A percentile compares a stretch with the other conserved stretches of the same genome.
Conservation (phyloP, 2,888 invertebrate genomes). For the Epistrophe eligans region DNA sequence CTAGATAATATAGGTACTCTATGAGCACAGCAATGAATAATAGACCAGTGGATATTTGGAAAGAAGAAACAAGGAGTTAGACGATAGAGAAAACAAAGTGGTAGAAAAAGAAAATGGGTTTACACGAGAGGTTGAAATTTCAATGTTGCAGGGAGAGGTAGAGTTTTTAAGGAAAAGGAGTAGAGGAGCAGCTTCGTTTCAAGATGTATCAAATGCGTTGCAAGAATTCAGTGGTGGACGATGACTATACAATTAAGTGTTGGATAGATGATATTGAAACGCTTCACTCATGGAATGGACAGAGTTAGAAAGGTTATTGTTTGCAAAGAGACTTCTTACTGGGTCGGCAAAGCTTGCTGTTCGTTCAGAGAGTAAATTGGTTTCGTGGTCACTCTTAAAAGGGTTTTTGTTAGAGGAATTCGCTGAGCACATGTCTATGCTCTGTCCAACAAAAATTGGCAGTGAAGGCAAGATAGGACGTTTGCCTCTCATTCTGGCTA, state of each 20-base stretch:
- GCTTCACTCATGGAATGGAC: slow-evolving; percentile 3
- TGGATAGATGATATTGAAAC: not conserved
- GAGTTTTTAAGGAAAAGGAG: not conserved
- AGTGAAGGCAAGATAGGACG: too few relatives aligned
- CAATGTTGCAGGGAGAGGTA: not conserved
- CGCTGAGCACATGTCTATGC: not conserved
- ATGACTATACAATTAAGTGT: not conserved
- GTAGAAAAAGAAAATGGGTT: not conserved
- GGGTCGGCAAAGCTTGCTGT: not conserved
- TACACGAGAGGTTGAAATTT: not conserved
- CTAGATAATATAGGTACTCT: too few relatives aligned
- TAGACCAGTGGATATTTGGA: not conserved
- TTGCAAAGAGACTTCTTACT: not conserved
- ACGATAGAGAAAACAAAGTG: not conserved
- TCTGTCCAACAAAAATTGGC: too few relatives aligned
- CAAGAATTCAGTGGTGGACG: slow-evolving; percentile 5
- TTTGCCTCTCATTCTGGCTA: too few relatives aligned
- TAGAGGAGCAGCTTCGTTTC: too few relatives aligned
- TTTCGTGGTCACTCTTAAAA: not conserved
- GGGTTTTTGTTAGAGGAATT: not conserved
- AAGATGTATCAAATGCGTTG: not conserved
- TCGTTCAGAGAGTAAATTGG: not conserved
- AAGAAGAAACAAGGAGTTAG: not conserved
- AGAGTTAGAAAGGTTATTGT: not conserved
- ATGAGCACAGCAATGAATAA: not conserved